phyloP scores from a whole-genome alignment of 2,113 vertebrate species.

The Etia nguti region DNA sequence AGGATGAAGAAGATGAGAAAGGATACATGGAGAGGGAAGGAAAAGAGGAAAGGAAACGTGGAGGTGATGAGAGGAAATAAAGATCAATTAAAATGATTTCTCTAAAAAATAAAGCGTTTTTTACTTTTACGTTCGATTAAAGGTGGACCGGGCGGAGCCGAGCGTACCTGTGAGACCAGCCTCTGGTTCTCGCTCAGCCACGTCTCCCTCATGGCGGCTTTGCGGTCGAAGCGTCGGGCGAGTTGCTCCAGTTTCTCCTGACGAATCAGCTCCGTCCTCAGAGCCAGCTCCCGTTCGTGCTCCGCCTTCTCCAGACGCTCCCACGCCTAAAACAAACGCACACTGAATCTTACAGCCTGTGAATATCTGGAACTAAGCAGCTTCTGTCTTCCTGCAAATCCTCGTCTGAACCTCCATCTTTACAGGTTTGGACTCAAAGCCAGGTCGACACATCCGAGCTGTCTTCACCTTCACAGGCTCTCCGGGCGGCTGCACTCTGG shows the following conservation, averaged over 20 bases:
- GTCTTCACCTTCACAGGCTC: no score
- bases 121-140: fast-evolving
- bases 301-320: conserved; percentile 99
- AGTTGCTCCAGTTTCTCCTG: conserved; percentile 99
- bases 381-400: background rate
- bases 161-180: conserved; percentile 58
- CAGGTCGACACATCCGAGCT: background rate
- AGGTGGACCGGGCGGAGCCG: background rate
- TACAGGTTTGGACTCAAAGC: background rate
- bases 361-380: background rate
- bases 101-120: background rate
- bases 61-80: fast-evolving
- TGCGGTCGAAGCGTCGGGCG: conserved; percentile 93
- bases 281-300: conserved; percentile 94
- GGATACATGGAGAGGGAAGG: fast-evolving
- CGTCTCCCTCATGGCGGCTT: conserved; percentile 98
- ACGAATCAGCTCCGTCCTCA: conserved; percentile 95
- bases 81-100: background rate
- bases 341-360: background rate
- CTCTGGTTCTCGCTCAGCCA: conserved; percentile 70
- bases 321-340: conserved; percentile 80
- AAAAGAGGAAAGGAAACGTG: background rate
- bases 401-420: background rate
- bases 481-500: no score
- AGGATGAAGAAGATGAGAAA: background rate